A percentile compares a stretch with the other conserved stretches of the same genome.
Conservation (phyloP, 1,140 invertebrate species). For the Trachelipus rathkii region DNA sequence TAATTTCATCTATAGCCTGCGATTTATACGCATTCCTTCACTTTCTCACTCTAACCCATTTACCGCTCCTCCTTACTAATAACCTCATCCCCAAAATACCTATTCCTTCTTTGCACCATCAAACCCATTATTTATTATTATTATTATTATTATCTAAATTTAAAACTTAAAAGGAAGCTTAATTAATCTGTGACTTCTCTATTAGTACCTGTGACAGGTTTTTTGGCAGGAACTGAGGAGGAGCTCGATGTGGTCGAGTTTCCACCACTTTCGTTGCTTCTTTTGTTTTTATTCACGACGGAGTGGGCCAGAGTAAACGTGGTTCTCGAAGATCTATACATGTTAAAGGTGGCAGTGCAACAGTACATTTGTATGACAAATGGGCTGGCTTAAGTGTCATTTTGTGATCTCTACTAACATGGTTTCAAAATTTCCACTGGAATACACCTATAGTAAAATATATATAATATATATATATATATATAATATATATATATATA, state of each 20-base stretch:
- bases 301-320: slow-evolving; percentile 83
- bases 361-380: slow-evolving; percentile 88
- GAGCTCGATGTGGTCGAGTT: neutral
- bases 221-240: neutral
- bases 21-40: too few relatives aligned
- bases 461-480: too few relatives aligned
- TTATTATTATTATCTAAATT: too few relatives aligned
- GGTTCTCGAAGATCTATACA: slow-evolving; percentile 92
- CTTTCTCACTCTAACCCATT: too few relatives aligned
- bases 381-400: slow-evolving; percentile 86
- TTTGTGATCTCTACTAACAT: slow-evolving; percentile 83
- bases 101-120: too few relatives aligned
- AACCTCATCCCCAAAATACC: too few relatives aligned
- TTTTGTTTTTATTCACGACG: slow-evolving; percentile 44
- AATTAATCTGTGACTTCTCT: neutral
- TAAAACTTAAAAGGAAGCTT: too few relatives aligned
- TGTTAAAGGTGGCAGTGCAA: slow-evolving; percentile 90
- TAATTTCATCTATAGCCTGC: too few relatives aligned
- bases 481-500: too few relatives aligned
- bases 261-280: slow-evolving; percentile 23
- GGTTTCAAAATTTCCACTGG: slow-evolving; percentile 85
- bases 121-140: too few relatives aligned
- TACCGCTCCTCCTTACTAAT: too few relatives aligned
- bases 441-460: too few relatives aligned
- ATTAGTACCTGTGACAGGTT: neutral